phyloP scores from a whole-genome alignment of 2,113 vertebrate species.

The Syngnathus scovelli region DNA sequence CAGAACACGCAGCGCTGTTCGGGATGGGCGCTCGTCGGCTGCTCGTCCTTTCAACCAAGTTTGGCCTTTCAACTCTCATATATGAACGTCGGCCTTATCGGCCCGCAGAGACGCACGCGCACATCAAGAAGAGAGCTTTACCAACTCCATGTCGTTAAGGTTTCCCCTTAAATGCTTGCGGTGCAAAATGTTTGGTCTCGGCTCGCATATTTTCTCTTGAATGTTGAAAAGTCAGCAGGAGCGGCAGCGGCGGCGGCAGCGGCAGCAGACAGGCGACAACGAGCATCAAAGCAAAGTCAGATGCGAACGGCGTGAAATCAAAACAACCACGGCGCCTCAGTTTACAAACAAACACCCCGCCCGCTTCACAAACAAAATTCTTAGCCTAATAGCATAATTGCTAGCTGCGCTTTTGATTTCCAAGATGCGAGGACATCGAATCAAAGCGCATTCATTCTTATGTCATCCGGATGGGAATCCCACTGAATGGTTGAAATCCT shows the following conservation, averaged over 20 bases:
- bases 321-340: neutral
- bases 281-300: neutral
- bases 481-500: too few species aligned
- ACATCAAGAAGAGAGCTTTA: neutral
- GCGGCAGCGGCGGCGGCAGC: too few species aligned
- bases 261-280: neutral
- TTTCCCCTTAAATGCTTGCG: neutral
- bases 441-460: constrained; percentile 38
- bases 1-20: neutral
- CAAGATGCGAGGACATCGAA: constrained; percentile 29
- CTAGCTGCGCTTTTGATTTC: neutral
- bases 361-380: constrained; percentile 50
- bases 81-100: neutral
- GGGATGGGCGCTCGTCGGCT: too few species aligned
- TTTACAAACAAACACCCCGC: neutral
- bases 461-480: too few species aligned
- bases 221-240: neutral
- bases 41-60: neutral
- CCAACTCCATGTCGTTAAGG: neutral
- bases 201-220: neutral
- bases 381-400: constrained; percentile 40
- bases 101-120: neutral
- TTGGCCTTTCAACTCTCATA: neutral
- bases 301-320: neutral
- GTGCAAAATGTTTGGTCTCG: neutral